phyloP scores from a whole-genome alignment of 2,113 vertebrate species.

The Kryptolebias marmoratus region DNA sequence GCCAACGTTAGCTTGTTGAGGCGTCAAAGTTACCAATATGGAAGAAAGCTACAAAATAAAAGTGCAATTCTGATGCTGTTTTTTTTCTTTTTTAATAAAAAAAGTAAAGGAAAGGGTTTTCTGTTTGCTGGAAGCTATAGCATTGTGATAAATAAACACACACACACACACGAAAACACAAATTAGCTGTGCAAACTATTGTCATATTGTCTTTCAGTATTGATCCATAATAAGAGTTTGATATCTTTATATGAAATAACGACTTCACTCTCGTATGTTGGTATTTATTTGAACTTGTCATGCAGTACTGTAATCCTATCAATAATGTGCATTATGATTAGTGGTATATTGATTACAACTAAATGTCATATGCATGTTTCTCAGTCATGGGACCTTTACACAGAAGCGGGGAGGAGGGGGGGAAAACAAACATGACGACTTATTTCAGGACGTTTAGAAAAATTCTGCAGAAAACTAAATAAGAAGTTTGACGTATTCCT shows the following conservation, averaged over 20 bases:
- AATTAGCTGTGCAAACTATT: slow-evolving; percentile 89
- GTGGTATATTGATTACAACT: slow-evolving; percentile 91
- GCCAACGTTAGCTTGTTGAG: slow-evolving; percentile 84
- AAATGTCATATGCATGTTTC: slow-evolving; percentile 93
- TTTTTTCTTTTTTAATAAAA: slow-evolving; percentile 50
- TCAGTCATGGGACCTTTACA: slow-evolving; percentile 95
- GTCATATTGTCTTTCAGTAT: slow-evolving; percentile 96
- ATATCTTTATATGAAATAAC: slow-evolving; percentile 91
- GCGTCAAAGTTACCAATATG: slow-evolving; percentile 76
- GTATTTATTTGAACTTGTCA: slow-evolving; percentile 98
- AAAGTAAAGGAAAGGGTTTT: slow-evolving; percentile 79
- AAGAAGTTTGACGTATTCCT: slow-evolving; percentile 69
- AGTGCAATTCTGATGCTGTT: slow-evolving; percentile 86
- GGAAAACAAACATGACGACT: slow-evolving; percentile 78
- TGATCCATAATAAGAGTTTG: slow-evolving; percentile 91
- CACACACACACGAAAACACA: slow-evolving; percentile 6
- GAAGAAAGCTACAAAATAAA: slow-evolving; percentile 68
- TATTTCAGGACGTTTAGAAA: slow-evolving; percentile 51
- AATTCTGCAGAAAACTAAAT: slow-evolving; percentile 41
- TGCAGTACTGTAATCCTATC: slow-evolving; percentile 94
- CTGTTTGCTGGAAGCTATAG: slow-evolving; percentile 97
- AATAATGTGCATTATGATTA: slow-evolving; percentile 94
- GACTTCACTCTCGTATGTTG: slow-evolving; percentile 90
- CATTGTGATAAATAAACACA: slow-evolving; percentile 80
- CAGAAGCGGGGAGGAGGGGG: slow-evolving; percentile 64